Conservation (phyloP, 2,797 vertebrate genomes). For the Sebastolobus altivelis region DNA sequence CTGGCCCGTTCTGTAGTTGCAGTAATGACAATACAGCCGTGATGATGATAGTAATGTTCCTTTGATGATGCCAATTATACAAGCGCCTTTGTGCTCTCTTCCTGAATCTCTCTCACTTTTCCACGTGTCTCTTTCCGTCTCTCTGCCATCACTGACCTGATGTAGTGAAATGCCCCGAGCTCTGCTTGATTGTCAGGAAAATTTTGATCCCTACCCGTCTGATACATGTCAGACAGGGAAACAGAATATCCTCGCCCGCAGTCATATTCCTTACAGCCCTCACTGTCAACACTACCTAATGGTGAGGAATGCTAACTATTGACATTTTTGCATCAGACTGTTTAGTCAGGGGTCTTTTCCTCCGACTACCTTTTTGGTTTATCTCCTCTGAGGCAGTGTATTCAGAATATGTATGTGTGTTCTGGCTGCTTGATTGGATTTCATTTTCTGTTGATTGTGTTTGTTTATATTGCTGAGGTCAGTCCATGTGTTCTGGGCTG, state of each 20-base stretch:
- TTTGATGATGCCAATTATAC: constrained; percentile 74
- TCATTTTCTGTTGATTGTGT: constrained; percentile 33
- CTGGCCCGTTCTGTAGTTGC: constrained; percentile 20
- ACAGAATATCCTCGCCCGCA: constrained; percentile 13
- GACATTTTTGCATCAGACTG: not conserved
- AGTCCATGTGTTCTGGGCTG: constrained; percentile 28
- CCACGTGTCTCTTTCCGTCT: constrained; percentile 1
- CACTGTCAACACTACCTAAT: constrained; percentile 13
- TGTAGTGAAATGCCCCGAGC: constrained; percentile 11
- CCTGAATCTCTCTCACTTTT: not conserved
- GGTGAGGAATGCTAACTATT: constrained; percentile 7
- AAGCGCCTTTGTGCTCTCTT: constrained; percentile 35
- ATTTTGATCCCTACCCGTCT: constrained; percentile 9
- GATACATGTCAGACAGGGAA: constrained; percentile 13
- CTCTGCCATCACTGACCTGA: constrained; percentile 27
- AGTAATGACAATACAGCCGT: constrained; percentile 52
- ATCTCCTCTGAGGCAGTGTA: not conserved
- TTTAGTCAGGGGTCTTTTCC: constrained; percentile 3
- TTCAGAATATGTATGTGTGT: constrained; percentile 3
- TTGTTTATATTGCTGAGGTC: constrained; percentile 37
- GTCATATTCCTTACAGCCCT: not conserved
- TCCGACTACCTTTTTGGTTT: not conserved
- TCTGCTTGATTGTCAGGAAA: constrained; percentile 30
- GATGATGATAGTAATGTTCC: constrained; percentile 70
- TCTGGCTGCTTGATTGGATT: constrained; percentile 37